These are phyloP conservation scores for Archivesica marissinica DNA, from an alignment of 1,140 invertebrate species.

Conservation along the genomic window DNA sequence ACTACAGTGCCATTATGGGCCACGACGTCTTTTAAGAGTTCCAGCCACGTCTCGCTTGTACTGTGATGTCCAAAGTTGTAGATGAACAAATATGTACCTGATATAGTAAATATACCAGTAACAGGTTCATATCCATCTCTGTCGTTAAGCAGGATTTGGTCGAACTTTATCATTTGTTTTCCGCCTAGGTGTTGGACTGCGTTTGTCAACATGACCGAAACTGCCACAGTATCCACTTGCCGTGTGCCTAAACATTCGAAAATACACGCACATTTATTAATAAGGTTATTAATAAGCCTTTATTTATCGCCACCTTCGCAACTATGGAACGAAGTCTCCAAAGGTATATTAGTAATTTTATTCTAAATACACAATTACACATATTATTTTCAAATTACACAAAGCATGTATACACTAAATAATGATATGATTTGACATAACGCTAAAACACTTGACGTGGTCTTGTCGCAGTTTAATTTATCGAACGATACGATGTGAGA, in stretches of 20 bases:
- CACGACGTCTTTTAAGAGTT: slow-evolving; percentile 14
- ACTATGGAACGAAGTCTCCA: no score
- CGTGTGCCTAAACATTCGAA: slow-evolving; percentile 7
- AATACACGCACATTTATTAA: no score
- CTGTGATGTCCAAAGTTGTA: slow-evolving; percentile 24
- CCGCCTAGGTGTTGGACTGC: background rate
- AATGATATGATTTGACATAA: no score
- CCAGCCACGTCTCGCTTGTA: slow-evolving; percentile 19
- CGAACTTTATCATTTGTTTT: slow-evolving; percentile 3
- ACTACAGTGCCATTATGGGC: background rate
- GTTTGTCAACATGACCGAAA: background rate
- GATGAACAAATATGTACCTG: slow-evolving; percentile 27
- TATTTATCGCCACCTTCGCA: no score
- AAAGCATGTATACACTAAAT: no score
- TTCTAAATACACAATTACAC: no score
- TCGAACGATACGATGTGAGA: no score
- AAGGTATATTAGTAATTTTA: no score
- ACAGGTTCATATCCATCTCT: slow-evolving; percentile 1
- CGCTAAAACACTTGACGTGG: no score
- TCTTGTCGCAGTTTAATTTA: no score
- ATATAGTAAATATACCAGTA: slow-evolving; percentile 13
- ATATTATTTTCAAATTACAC: no score
- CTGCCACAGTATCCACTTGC: slow-evolving; percentile 6
- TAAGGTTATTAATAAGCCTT: no score
- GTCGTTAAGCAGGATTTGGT: slow-evolving; percentile 31